A percentile compares a stretch with the other conserved stretches of the same genome.
Evolutionary conservation across 92 coral and sea anemone genomes (phyloP).

Genomic region (Zoanthus sociatus): DNA sequence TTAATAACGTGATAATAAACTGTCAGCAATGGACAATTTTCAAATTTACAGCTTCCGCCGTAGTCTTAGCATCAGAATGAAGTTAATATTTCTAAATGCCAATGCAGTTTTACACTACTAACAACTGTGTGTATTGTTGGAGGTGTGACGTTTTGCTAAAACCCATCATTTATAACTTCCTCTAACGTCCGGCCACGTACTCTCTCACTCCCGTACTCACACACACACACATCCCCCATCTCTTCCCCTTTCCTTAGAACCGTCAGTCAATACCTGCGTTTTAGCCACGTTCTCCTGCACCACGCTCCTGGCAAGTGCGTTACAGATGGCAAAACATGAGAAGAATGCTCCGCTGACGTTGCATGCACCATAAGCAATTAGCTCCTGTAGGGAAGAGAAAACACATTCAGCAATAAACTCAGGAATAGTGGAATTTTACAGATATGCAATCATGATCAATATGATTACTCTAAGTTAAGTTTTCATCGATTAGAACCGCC

Average conservation of each 20-base stretch:
- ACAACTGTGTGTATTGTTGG: too few relatives aligned
- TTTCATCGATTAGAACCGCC: too few relatives aligned
- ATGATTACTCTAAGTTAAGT: too few relatives aligned
- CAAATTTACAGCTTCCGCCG: too few relatives aligned
- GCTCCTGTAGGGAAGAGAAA: slow-evolving; percentile 64
- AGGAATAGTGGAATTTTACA: background rate
- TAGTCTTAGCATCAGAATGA: too few relatives aligned
- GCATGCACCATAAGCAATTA: slow-evolving; percentile 86
- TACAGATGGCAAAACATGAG: slow-evolving; percentile 89
- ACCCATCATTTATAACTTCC: background rate
- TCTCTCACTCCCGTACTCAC: too few relatives aligned
- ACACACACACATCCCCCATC: background rate
- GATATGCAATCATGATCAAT: too few relatives aligned
- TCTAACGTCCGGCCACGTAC: too few relatives aligned
- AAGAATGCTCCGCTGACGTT: slow-evolving; percentile 87
- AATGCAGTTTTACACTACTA: too few relatives aligned
- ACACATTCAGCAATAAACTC: background rate
- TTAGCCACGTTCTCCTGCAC: slow-evolving; percentile 89
- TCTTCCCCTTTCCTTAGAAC: background rate
- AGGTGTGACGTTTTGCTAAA: too few relatives aligned
- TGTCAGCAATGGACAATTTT: background rate
- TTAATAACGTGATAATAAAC: background rate
- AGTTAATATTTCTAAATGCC: too few relatives aligned
- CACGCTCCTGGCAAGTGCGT: slow-evolving; percentile 88
- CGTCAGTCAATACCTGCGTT: slow-evolving; percentile 74